Conservation (phyloP, 2,888 invertebrate species). For the Phragmatobia fuliginosa region DNA sequence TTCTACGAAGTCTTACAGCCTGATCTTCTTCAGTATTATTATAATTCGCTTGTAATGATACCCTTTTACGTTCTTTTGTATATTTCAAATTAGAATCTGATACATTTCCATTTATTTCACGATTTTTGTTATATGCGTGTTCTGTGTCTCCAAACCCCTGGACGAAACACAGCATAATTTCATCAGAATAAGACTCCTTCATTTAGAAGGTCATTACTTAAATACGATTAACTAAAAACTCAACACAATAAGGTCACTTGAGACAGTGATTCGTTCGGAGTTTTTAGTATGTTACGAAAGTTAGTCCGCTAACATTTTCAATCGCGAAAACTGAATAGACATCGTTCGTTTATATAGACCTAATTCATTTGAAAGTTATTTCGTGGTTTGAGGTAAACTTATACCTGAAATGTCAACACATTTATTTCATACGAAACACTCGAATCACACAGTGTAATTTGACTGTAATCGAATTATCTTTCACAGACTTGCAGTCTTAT, state of each 20-base stretch:
- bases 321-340: slow-evolving; percentile 45
- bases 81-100: slow-evolving; percentile 66
- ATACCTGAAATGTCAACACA: slow-evolving; percentile 23
- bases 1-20: slow-evolving; percentile 58
- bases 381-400: slow-evolving; percentile 28
- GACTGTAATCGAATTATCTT: slow-evolving; percentile 25
- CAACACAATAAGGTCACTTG: slow-evolving; percentile 53
- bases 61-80: slow-evolving; percentile 62
- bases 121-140: slow-evolving; percentile 67
- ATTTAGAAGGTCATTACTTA: slow-evolving; percentile 79
- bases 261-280: slow-evolving; percentile 43
- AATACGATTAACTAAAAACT: slow-evolving; percentile 39
- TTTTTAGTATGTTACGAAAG: slow-evolving; percentile 34
- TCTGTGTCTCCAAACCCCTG: slow-evolving; percentile 87
- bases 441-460: slow-evolving; percentile 23
- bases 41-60: slow-evolving; percentile 57
- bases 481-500: slow-evolving; percentile 36
- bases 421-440: slow-evolving; percentile 18
- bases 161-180: slow-evolving; percentile 90
- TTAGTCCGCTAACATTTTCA: slow-evolving; percentile 49
- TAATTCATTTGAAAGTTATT: slow-evolving; percentile 35
- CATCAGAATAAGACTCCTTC: slow-evolving; percentile 82
- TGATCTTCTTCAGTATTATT: slow-evolving; percentile 46
- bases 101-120: slow-evolving; percentile 68
- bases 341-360: slow-evolving; percentile 14